Evolutionary conservation across 1,140 invertebrate species (phyloP).

Genomic region (Apis mellifera): DNA sequence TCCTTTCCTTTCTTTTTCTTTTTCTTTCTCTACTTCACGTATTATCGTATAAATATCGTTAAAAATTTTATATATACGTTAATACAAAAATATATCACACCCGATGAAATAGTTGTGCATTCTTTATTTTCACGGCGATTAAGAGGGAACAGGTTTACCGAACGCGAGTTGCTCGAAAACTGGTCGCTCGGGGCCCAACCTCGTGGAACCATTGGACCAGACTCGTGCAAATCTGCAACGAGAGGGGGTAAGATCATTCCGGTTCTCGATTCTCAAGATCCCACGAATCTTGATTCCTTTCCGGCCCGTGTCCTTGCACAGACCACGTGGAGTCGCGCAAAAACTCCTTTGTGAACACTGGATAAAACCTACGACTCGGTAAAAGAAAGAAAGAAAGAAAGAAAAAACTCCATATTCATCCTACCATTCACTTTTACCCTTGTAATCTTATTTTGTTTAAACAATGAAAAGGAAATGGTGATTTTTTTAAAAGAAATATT

Average conservation of each 20-base stretch:
- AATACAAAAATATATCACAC: not conserved
- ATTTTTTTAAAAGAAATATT: too few species aligned
- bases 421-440: not conserved
- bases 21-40: not conserved
- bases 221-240: slow-evolving; percentile 44
- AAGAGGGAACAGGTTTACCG: slow-evolving; percentile 30
- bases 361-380: not conserved
- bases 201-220: slow-evolving; percentile 17
- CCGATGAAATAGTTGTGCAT: not conserved
- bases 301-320: slow-evolving; percentile 19
- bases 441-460: not conserved
- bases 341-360: slow-evolving; percentile 27
- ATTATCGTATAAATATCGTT: not conserved
- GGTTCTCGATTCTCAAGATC: slow-evolving; percentile 43
- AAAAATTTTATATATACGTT: not conserved
- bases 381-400: too few species aligned
- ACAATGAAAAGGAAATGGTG: not conserved
- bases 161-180: slow-evolving; percentile 35
- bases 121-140: not conserved
- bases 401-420: not conserved
- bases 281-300: slow-evolving; percentile 46
- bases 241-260: slow-evolving; percentile 52
- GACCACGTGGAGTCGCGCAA: slow-evolving; percentile 18
- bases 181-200: slow-evolving; percentile 34
- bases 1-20: too few species aligned